Evolutionary conservation across 2,113 vertebrate species (phyloP), one percentile per base, ranked within the genome.

Genomic region (Eubucco bourcierii): DNA sequence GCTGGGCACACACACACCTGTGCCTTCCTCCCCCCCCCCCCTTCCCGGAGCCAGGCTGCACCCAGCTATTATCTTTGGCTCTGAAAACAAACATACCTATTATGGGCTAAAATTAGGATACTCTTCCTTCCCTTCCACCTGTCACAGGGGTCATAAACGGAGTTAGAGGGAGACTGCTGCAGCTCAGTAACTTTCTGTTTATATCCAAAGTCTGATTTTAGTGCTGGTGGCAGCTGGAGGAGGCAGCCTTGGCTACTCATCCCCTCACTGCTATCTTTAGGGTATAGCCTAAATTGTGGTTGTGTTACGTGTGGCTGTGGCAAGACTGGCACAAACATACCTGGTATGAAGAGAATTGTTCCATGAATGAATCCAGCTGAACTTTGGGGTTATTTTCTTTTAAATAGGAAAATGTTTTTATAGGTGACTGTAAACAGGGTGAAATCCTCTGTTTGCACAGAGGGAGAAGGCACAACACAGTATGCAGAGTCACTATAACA

Each of bases 31-130:
- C 19, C 14, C 41, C 15, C 44, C 44, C 55, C 87, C 19, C 41
- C 41, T 15, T 15, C 44, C 55, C 34, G 41, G 31, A 64, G 31
- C 61, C 76, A 52, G 25, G 6, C 79, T 82, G 77, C 52, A 94
- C 92, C 89, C 44, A 86, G 47, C 87, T 94, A 89, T 93, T 97
- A 93, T 67, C 44, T 87, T 89, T 58, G 53, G 27, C 66, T 94
- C 84, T 75, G 46, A 60, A 95, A 96, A 90, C 73, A 95, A 92
- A 92, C 88, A 70, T 90, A 93, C 76, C 50, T 90, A 94, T 97
- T 96, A 97, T 34, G 31, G 52, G 56, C 92, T 90, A 97, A 97
- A 97, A 86, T 95, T 92, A 94, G 71, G 87, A 84, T 74, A 39
- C 70, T 87, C 70, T 92, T 95, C 87, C 78, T 96, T 92, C 81